A percentile compares a stretch with the other conserved stretches of the same genome.
Evolutionary conservation across 1,140 invertebrate species (phyloP).

Genomic region (Cylas formicarius): DNA sequence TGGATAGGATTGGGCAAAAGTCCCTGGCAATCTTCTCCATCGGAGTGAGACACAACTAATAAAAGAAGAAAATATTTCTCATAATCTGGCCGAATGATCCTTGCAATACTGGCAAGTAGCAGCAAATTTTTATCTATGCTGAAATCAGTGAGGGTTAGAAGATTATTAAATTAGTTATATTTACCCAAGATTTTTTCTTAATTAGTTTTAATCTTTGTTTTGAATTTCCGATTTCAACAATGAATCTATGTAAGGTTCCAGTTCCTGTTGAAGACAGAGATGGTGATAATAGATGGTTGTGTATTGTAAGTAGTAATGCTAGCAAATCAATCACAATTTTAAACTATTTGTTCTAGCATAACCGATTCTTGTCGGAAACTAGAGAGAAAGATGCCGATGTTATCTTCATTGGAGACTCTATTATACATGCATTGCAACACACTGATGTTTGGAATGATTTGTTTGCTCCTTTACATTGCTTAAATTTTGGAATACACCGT

Average conservation of each 20-base stretch:
- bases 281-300: constrained; percentile 41
- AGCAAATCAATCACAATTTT: not conserved
- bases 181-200: too few species aligned
- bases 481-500: constrained; percentile 85
- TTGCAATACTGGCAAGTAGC: too few species aligned
- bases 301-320: constrained; percentile 34
- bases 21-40: too few species aligned
- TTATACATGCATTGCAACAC: constrained; percentile 69
- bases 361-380: constrained; percentile 70
- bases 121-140: too few species aligned
- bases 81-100: too few species aligned
- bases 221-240: too few species aligned
- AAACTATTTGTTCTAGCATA: constrained; percentile 57
- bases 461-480: constrained; percentile 79
- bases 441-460: constrained; percentile 77
- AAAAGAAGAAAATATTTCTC: too few species aligned
- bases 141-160: too few species aligned
- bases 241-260: constrained; percentile 37
- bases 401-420: constrained; percentile 83
- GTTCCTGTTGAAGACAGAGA: constrained; percentile 37
- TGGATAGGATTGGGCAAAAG: too few species aligned
- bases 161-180: too few species aligned
- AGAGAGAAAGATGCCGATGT: constrained; percentile 84
- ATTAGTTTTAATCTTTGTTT: too few species aligned
- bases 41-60: too few species aligned